These are phyloP conservation scores for Pelobates cultripes DNA, from an alignment of 2,797 vertebrate species.

Conservation along the genomic window DNA sequence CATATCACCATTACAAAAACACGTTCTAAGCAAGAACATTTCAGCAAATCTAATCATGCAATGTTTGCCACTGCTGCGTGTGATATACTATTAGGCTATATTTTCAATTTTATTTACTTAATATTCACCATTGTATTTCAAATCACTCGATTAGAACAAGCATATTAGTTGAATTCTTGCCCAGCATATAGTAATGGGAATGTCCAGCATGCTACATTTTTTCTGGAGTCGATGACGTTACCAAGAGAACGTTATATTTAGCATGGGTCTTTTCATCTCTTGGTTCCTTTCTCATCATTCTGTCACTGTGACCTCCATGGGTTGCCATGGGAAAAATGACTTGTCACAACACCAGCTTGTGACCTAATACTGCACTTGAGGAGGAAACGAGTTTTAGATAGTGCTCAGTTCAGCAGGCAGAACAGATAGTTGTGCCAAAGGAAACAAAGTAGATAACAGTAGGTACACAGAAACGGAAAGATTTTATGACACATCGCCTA, in stretches of 20 bases:
- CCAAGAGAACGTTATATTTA: not conserved
- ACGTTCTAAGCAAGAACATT: too few species aligned
- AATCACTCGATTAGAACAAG: too few species aligned
- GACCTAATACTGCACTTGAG: constrained; percentile 35
- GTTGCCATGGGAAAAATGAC: constrained; percentile 46
- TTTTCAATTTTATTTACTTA: too few species aligned
- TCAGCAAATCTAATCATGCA: too few species aligned
- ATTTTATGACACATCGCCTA: constrained; percentile 20
- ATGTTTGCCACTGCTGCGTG: too few species aligned
- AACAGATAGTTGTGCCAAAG: constrained; percentile 41
- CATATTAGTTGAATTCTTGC: too few species aligned
- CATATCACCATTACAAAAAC: too few species aligned
- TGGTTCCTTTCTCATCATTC: constrained; percentile 48
- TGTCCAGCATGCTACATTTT: too few species aligned
- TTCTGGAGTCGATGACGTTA: not conserved
- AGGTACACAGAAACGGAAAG: constrained; percentile 47
- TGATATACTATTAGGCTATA: too few species aligned
- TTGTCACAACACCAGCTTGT: constrained; percentile 49
- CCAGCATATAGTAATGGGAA: too few species aligned
- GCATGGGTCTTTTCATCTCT: constrained; percentile 26
- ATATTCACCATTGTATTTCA: too few species aligned
- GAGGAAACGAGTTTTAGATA: constrained; percentile 48
- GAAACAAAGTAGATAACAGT: constrained; percentile 44
- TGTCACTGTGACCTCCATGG: constrained; percentile 30
- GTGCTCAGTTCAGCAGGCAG: constrained; percentile 30